A percentile compares a stretch with the other conserved stretches of the same genome.
These are phyloP conservation scores for Ormyrus nitidulus DNA, from an alignment of 2,888 invertebrate genomes.

Conservation along the genomic window DNA sequence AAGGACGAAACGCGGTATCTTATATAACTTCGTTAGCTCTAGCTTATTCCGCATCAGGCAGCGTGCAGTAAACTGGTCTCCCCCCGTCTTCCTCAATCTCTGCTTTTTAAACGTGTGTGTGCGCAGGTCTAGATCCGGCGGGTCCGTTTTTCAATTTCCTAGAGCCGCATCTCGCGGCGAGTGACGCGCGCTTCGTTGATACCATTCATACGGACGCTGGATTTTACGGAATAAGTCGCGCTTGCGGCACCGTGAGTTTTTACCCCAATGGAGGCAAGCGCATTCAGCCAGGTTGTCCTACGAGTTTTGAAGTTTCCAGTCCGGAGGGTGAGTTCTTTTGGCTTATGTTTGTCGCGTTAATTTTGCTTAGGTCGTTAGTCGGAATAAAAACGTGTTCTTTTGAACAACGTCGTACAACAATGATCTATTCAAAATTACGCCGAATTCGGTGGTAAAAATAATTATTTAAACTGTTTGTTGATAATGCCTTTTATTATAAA, in stretches of 20 bases:
- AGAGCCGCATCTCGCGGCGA: conserved; percentile 63
- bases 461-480: too few relatives aligned
- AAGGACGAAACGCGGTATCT: background rate
- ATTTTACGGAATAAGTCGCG: conserved; percentile 71
- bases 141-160: conserved; percentile 76
- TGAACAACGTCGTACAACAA: too few relatives aligned
- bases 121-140: conserved; percentile 76
- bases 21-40: too few relatives aligned
- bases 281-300: conserved; percentile 76
- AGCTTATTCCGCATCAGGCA: too few relatives aligned
- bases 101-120: too few relatives aligned
- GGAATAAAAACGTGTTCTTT: too few relatives aligned
- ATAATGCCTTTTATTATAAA: too few relatives aligned
- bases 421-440: too few relatives aligned
- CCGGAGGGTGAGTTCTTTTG: conserved; percentile 42
- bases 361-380: too few relatives aligned
- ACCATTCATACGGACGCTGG: conserved; percentile 77
- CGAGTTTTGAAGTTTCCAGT: conserved; percentile 16
- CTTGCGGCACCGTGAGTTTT: conserved; percentile 75
- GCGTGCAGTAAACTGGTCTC: too few relatives aligned
- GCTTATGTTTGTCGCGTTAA: too few relatives aligned
- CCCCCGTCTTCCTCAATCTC: background rate
- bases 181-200: conserved; percentile 77
- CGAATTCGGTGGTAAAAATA: too few relatives aligned
- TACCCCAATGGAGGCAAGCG: conserved; percentile 76